Conservation (phyloP, 2,797 vertebrate species). For the Chloroceryle inda region DNA sequence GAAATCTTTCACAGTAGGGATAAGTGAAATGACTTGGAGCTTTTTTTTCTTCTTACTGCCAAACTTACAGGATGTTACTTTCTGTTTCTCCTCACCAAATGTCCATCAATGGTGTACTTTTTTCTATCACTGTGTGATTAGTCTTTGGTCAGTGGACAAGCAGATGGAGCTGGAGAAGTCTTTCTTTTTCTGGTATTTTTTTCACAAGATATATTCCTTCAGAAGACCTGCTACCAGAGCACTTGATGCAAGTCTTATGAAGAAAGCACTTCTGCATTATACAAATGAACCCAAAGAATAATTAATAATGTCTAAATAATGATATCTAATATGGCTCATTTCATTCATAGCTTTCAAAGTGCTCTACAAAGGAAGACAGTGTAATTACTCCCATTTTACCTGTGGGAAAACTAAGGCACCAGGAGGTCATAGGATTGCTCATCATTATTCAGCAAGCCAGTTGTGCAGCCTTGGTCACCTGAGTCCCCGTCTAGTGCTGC, state of each 20-base stretch:
- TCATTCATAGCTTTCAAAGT: slow-evolving; percentile 27
- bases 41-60: neutral
- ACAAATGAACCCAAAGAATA: neutral
- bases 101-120: neutral
- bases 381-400: slow-evolving; percentile 21
- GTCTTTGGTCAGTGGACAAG: neutral
- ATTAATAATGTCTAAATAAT: slow-evolving; percentile 24
- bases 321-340: neutral
- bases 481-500: neutral
- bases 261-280: neutral
- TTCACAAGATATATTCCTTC: neutral
- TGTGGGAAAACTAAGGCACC: slow-evolving; percentile 42
- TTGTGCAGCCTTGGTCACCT: neutral
- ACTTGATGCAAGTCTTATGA: neutral
- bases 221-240: neutral
- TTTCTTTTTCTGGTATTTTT: neutral
- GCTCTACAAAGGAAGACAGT: neutral
- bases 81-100: neutral
- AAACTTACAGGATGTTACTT: neutral
- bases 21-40: rapidly evolving
- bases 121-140: neutral
- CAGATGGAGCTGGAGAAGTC: neutral
- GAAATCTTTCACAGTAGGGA: neutral
- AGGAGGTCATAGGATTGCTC: slow-evolving; percentile 15
- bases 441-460: neutral